phyloP scores from a whole-genome alignment of 2,888 invertebrate genomes.

The Copidosoma aretas region DNA sequence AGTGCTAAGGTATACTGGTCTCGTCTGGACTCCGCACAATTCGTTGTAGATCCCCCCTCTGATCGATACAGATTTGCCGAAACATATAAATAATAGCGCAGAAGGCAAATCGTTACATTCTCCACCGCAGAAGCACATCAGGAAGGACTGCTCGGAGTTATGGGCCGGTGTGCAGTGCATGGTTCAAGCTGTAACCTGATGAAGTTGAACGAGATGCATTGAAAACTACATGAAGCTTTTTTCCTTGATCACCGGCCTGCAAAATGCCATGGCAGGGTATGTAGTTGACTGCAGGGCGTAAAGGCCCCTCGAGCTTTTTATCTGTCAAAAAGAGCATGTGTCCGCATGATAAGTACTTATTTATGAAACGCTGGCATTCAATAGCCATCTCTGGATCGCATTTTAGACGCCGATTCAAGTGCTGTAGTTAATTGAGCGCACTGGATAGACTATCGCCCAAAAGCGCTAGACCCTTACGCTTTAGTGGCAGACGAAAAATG shows the following conservation, averaged over 20 bases:
- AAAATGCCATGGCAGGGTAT: conserved; percentile 11
- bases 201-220: conserved; percentile 13
- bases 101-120: background rate
- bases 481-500: background rate
- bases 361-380: conserved; percentile 1
- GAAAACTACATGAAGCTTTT: no score
- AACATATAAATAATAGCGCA: background rate
- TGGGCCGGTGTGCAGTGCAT: conserved; percentile 3
- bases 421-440: background rate
- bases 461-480: background rate
- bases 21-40: background rate
- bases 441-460: background rate
- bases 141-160: background rate
- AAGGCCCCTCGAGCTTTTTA: background rate
- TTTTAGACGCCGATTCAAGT: background rate
- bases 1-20: background rate
- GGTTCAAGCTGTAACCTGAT: conserved; percentile 6
- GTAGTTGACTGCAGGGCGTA: background rate
- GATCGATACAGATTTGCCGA: background rate
- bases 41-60: background rate
- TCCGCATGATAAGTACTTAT: background rate
- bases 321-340: background rate
- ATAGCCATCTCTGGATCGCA: background rate
- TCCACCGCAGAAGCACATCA: conserved; percentile 3
- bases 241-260: no score